A percentile compares a stretch with the other conserved stretches of the same genome.
phyloP scores from a whole-genome alignment of 2,888 invertebrate species.

The Leucophora obtusa region DNA sequence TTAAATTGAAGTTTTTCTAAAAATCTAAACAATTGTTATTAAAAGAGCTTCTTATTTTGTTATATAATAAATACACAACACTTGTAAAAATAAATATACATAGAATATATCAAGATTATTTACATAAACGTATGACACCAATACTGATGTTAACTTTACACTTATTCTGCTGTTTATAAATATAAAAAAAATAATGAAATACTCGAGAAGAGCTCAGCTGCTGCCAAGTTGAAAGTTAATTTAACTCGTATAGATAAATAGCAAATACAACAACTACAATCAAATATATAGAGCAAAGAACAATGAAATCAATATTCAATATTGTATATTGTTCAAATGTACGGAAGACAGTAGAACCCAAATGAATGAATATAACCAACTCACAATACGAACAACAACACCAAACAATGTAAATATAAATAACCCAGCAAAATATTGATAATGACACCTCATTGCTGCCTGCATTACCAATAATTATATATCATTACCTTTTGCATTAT shows the following conservation, averaged over 20 bases:
- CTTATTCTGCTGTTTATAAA: background rate
- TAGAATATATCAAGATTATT: background rate
- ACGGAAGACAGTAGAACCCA: background rate
- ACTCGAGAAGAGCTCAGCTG: conserved; percentile 38
- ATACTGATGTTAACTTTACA: conserved; percentile 54
- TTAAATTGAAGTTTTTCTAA: no score
- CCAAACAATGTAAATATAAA: background rate
- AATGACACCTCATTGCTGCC: no score
- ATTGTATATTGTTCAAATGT: conserved; percentile 46
- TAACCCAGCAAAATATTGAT: no score
- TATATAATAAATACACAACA: conserved; percentile 32
- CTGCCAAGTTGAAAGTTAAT: conserved; percentile 63
- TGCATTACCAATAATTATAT: no score
- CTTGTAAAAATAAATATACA: conserved; percentile 3
- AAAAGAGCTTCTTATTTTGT: conserved; percentile 32
- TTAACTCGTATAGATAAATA: conserved; percentile 34
- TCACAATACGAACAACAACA: background rate
- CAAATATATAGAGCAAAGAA: conserved; percentile 51
- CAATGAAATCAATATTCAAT: conserved; percentile 52
- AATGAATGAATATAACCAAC: background rate
- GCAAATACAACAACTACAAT: conserved; percentile 25
- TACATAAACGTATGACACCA: conserved; percentile 38
- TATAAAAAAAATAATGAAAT: background rate
- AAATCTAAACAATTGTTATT: background rate
- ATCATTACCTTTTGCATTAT: no score